Conservation (phyloP, 2,797 vertebrate species). For the Coreius guichenoti region DNA sequence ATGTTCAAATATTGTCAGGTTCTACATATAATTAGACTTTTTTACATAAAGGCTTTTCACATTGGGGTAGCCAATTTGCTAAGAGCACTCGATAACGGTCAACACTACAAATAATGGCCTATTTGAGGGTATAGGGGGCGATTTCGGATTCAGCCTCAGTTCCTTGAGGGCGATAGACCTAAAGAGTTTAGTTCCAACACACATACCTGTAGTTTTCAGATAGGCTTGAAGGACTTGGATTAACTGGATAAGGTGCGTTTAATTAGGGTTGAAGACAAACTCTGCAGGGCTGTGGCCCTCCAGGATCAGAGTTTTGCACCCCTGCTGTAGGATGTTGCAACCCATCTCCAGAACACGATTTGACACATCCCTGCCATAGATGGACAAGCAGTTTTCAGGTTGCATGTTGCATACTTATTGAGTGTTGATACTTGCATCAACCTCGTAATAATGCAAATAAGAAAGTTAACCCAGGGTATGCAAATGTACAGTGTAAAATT, state of each 20-base stretch:
- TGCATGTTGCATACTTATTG: background rate
- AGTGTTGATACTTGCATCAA: background rate
- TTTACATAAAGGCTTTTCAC: background rate
- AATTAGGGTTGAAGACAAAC: no score
- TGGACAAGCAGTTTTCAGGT: background rate
- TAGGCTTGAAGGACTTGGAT: background rate
- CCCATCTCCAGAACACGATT: background rate
- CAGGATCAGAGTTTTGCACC: background rate
- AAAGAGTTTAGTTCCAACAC: background rate
- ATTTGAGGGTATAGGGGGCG: no score
- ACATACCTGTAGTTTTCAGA: background rate
- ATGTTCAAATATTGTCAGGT: background rate
- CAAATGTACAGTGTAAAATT: background rate
- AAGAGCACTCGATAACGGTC: no score
- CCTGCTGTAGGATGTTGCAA: background rate
- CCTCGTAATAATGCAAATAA: background rate
- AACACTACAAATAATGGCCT: no score
- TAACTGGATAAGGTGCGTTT: background rate
- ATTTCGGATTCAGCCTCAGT: no score
- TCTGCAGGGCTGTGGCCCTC: no score
- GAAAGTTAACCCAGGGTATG: background rate
- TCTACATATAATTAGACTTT: background rate
- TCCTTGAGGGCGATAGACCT: background rate
- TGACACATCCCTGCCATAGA: background rate
- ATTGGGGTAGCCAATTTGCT: background rate